Base-by-base conservation (phyloP, 1,140 invertebrate genomes). In the Pogonomyrmex californicus region DNA sequence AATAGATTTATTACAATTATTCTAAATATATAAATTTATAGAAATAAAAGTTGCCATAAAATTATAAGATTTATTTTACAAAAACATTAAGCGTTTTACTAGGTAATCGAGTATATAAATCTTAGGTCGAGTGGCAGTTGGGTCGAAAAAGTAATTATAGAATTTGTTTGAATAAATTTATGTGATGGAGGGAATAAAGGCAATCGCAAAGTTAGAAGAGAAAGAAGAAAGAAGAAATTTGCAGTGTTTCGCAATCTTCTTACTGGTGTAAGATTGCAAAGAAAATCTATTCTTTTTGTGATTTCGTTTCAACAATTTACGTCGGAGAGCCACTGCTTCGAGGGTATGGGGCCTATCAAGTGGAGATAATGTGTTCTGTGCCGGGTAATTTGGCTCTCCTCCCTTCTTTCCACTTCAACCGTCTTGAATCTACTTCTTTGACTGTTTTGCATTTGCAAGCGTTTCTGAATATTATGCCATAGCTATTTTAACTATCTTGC, bases 131-230 rank as follows among this genome's bases (percentile, higher is more conserved):
- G 68, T 77, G 87, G 82, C 88, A 78, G 70, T 17, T 71, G 47
- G 54, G 60, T 58, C 73, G 91, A 91, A 93, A 93, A 94, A 94
- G 93, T 95, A 95, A 94, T 94, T 94, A 94, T 93, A 93, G 93
- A 94, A 95, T 94, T 94, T 94, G 92, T 94, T 94, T 91, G 93
- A 95, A 94, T 93, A 94, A 94, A 94, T 94, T 94, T 94, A 93
- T 92, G 92, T 63, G 87, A 60, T 56, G 65, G 86, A 75, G 87
- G 56, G 75, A 51, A 60, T 82, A 63, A 91, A 75, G 76, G 90
- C 87, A 91, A 93, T 94, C 89, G 91, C 81, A 82, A 93, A 92
- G 92, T 92, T 89, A 91, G 87, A 86, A 91, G 79, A 82, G 79
- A 88, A 85, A 88, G 63, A 86, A 87, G 63, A 68, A 92, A 88